phyloP scores from a whole-genome alignment of 2,888 invertebrate genomes.

The Iphiclides podalirius region DNA sequence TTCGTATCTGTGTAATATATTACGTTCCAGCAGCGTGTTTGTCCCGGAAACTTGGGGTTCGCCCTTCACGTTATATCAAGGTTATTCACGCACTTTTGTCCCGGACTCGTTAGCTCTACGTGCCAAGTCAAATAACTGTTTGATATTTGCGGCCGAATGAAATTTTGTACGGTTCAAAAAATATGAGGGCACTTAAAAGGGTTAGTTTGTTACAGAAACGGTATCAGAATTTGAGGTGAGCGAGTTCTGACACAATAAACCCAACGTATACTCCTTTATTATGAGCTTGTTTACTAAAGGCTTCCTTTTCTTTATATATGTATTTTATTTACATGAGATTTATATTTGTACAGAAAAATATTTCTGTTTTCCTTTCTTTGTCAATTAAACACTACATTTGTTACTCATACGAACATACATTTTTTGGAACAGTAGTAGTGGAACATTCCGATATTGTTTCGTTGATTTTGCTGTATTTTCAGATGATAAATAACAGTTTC shows the following conservation, averaged over 20 bases:
- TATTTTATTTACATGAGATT: no score
- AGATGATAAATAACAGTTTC: no score
- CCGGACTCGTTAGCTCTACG: slow-evolving; percentile 28
- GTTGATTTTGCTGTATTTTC: no score
- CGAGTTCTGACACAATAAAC: not conserved
- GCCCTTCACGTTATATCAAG: slow-evolving; percentile 29
- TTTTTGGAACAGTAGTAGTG: no score
- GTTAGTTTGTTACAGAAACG: slow-evolving; percentile 13
- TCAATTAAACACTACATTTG: no score
- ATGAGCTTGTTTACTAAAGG: no score
- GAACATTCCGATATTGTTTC: no score
- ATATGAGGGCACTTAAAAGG: slow-evolving; percentile 12
- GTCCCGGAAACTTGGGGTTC: slow-evolving; percentile 30
- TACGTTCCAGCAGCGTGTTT: slow-evolving; percentile 27
- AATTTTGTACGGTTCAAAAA: slow-evolving; percentile 21
- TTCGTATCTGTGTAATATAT: slow-evolving; percentile 18
- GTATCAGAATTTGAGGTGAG: slow-evolving; percentile 16
- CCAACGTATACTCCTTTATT: not conserved
- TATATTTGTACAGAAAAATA: no score
- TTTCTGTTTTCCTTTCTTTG: no score
- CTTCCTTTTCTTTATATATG: no score
- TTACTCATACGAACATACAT: no score
- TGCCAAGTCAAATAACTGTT: slow-evolving; percentile 24
- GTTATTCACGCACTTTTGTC: slow-evolving; percentile 25
- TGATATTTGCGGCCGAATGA: slow-evolving; percentile 26